These are phyloP conservation scores for Pedionomus torquatus DNA, from an alignment of 2,113 vertebrate genomes.

Conservation along the genomic window DNA sequence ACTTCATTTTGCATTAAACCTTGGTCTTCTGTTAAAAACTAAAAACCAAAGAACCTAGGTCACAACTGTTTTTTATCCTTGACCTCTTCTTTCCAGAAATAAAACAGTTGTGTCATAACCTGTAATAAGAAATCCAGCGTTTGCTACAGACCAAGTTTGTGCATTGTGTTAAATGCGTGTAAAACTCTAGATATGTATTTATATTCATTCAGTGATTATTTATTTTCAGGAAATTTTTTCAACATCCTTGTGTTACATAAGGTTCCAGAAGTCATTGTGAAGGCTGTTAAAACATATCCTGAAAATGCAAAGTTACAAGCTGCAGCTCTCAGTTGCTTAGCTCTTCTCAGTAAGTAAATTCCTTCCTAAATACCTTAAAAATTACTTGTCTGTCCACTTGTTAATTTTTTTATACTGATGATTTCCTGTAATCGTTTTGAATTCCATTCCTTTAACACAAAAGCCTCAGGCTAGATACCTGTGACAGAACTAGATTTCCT, in stretches of 20 bases:
- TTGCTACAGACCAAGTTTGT: background rate
- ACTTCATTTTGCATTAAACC: background rate
- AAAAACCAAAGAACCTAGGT: background rate
- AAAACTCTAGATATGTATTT: background rate
- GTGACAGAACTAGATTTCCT: background rate
- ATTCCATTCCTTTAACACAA: background rate
- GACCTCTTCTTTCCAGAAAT: background rate
- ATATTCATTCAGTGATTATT: background rate
- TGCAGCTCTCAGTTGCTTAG: slow-evolving; percentile 86
- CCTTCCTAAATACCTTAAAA: background rate
- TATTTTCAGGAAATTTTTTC: slow-evolving; percentile 88
- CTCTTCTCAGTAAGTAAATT: slow-evolving; percentile 88
- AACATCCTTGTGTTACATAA: slow-evolving; percentile 92
- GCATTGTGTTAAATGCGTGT: background rate
- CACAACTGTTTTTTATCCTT: background rate
- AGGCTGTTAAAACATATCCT: slow-evolving; percentile 81
- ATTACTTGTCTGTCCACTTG: background rate
- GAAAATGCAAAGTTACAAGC: slow-evolving; percentile 83
- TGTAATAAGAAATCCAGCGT: background rate
- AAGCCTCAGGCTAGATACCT: background rate
- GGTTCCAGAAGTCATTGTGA: slow-evolving; percentile 83
- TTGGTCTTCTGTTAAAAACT: background rate
- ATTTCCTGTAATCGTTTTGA: background rate
- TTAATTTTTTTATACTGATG: background rate
- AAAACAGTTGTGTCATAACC: background rate